A percentile compares a stretch with the other conserved stretches of the same genome.
Evolutionary conservation across 2,113 vertebrate genomes (phyloP).

Genomic region (Machaerirhynchus nigripectus): DNA sequence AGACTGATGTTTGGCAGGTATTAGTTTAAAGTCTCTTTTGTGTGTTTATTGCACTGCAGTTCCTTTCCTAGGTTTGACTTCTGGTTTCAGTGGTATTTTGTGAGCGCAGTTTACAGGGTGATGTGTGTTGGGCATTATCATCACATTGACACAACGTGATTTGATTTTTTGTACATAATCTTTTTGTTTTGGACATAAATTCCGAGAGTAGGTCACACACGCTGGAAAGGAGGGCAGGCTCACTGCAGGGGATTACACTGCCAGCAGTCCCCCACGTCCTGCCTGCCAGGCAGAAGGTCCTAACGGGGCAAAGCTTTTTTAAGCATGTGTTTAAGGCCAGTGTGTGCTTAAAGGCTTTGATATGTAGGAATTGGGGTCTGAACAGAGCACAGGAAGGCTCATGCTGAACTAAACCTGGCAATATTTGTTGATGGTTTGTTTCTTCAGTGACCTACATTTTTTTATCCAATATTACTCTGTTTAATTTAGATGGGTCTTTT

Average conservation of each 20-base stretch:
- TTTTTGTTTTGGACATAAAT: background rate
- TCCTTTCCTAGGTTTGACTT: background rate
- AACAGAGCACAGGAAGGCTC: background rate
- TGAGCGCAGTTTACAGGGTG: background rate
- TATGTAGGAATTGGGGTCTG: background rate
- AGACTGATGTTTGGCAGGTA: background rate
- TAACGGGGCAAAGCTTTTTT: background rate
- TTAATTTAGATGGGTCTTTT: background rate
- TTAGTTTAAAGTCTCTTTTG: background rate
- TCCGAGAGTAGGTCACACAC: background rate
- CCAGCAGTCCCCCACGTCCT: background rate
- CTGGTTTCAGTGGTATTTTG: background rate
- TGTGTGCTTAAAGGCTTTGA: conserved; percentile 1
- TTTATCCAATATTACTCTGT: background rate
- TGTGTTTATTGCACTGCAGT: background rate
- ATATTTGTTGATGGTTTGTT: background rate
- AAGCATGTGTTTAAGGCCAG: background rate
- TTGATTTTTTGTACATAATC: background rate
- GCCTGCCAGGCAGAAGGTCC: background rate
- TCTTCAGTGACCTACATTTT: background rate
- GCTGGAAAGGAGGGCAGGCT: background rate
- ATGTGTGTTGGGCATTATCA: background rate
- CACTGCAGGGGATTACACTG: background rate
- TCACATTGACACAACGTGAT: background rate
- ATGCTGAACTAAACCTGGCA: background rate